Conservation (phyloP, 2,797 vertebrate species). For the Hemibagrus guttatus region DNA sequence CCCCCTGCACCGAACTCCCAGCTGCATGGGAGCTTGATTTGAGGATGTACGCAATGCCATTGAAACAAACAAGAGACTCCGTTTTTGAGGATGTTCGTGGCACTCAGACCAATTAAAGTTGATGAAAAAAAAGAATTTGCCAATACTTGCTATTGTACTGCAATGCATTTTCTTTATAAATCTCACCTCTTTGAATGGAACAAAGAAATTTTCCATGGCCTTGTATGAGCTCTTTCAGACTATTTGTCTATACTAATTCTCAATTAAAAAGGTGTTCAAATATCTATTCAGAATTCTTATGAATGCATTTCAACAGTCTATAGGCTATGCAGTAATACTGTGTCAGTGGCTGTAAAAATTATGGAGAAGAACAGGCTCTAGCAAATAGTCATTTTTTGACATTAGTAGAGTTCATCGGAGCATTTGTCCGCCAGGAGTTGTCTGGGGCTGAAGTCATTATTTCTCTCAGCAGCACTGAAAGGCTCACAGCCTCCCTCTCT, state of each 20-base stretch:
- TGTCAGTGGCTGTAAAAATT: conserved; percentile 34
- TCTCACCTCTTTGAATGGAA: background rate
- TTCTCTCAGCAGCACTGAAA: conserved; percentile 55
- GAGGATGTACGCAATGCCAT: conserved; percentile 39
- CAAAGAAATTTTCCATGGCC: conserved; percentile 34
- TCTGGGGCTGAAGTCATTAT: conserved; percentile 62
- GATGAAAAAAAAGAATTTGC: conserved; percentile 18
- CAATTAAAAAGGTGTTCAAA: background rate
- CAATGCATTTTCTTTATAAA: background rate
- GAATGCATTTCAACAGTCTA: background rate
- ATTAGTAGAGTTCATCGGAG: conserved; percentile 59
- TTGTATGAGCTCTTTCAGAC: conserved; percentile 14
- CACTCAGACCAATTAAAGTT: conserved; percentile 52
- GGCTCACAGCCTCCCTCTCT: conserved; percentile 36
- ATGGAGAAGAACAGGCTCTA: conserved; percentile 27
- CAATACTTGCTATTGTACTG: background rate
- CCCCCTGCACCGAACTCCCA: conserved; percentile 19
- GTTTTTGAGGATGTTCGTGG: conserved; percentile 28
- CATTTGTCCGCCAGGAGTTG: conserved; percentile 58
- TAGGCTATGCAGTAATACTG: conserved; percentile 18
- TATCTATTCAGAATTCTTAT: background rate
- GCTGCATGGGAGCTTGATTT: conserved; percentile 2
- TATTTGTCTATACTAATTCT: background rate
- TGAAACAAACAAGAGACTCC: conserved; percentile 43
- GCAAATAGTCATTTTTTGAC: conserved; percentile 46